Evolutionary conservation across 2,113 vertebrate genomes (phyloP), one percentile per base, ranked within the genome.

Genomic region (Gobio gobio): DNA sequence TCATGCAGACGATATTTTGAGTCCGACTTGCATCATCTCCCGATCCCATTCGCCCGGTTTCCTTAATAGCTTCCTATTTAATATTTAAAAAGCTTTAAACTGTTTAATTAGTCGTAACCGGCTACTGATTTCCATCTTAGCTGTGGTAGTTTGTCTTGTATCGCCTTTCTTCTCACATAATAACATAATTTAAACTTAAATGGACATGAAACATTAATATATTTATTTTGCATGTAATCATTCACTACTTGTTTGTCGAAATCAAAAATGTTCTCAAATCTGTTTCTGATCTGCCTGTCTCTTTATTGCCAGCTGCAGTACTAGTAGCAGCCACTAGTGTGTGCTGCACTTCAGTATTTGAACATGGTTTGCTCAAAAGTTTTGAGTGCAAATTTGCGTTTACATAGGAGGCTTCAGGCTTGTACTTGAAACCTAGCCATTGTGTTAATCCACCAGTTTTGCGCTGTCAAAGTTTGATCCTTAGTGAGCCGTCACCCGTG

Each of bases 401-500:
- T 61, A 45, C 18, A 66, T 49, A 12, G n/a, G 16, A 49, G 45
- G 64, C 14, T 63, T 47, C 24, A 49, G 26, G 64, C 14, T 47
- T 47, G 59, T 2, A 51, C 29, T 83, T 83, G 49, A 43, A 58
- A 83, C 14, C 64, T 24, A 83, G 64, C 51, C 51, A 18, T n/a
- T 58, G 64, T 1, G 45, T 20, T 49, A 33, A 68, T 12, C 79
- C 18, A 54, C 79, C 79, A 68, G 43, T 82, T 68, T 54, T 36
- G 33, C 5, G 13, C 66, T 24, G 49, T 68, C 61, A 83, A 54
- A 83, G 51, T 72, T 54, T 9, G 70, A 83, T 72, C 64, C 66
- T 58, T 22, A 22, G 49, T 58, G 66, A 72, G 80, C 29, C 8
- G 22, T 68, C 63, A 82, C 63, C 59, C 14, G 20, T n/a, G 26